phyloP scores from a whole-genome alignment of 2,888 invertebrate species.

The Byasa hedistus region DNA sequence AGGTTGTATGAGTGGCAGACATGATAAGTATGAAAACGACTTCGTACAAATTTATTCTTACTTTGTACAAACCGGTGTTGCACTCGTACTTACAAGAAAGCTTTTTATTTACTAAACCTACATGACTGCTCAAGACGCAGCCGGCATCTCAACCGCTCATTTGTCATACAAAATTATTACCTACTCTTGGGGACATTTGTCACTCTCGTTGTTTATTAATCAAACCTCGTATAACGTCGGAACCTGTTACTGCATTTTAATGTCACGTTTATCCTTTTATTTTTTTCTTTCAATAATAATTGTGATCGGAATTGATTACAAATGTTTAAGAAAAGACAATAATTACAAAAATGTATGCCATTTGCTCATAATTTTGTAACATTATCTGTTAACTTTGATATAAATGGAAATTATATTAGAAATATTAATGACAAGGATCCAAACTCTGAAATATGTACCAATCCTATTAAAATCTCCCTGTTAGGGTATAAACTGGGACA shows the following conservation, averaged over 20 bases:
- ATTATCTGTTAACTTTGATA: too few relatives aligned
- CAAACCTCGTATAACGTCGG: conserved; percentile 32
- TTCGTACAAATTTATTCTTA: conserved; percentile 24
- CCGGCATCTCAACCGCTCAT: conserved; percentile 61
- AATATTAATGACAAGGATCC: too few relatives aligned
- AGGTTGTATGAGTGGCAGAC: not conserved
- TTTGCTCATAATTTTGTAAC: too few relatives aligned
- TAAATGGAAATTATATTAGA: too few relatives aligned
- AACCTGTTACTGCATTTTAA: conserved; percentile 16
- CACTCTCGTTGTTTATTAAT: conserved; percentile 53
- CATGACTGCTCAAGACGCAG: conserved; percentile 55
- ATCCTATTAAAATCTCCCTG: too few relatives aligned
- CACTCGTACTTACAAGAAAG: too few relatives aligned
- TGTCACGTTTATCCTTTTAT: not conserved
- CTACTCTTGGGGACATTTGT: conserved; percentile 45
- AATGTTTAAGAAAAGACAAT: not conserved
- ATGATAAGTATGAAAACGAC: too few relatives aligned
- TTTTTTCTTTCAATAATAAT: not conserved
- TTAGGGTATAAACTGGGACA: too few relatives aligned
- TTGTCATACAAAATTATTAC: conserved; percentile 64
- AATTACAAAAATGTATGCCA: too few relatives aligned
- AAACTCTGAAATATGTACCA: too few relatives aligned
- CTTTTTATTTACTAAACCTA: conserved; percentile 62
- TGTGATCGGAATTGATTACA: not conserved
- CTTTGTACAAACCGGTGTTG: too few relatives aligned